These are phyloP conservation scores for Nudaria mundana DNA, from an alignment of 2,888 invertebrate genomes.

Conservation along the genomic window DNA sequence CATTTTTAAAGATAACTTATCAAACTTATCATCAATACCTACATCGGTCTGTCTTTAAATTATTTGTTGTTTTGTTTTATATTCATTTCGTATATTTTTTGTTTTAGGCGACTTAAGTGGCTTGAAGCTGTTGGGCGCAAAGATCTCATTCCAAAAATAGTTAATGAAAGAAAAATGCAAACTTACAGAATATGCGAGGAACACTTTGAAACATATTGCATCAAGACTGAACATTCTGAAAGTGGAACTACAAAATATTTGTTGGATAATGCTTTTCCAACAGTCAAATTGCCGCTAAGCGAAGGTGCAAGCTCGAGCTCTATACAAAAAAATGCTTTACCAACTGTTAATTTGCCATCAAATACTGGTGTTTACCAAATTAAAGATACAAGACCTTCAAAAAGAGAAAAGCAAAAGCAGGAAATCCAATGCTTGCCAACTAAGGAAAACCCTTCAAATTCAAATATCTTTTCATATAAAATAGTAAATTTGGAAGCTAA, in stretches of 20 bases:
- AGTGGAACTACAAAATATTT: constrained; percentile 26
- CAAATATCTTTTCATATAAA: not conserved
- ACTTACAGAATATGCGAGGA: constrained; percentile 31
- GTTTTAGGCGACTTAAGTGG: constrained; percentile 6
- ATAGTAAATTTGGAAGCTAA: not conserved
- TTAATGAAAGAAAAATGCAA: constrained; percentile 20
- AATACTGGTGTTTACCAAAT: too few species aligned
- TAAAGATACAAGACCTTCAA: too few species aligned
- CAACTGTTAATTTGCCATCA: not conserved
- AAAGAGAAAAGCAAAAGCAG: too few species aligned
- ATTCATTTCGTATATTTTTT: not conserved
- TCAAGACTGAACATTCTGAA: constrained; percentile 27
- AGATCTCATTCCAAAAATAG: constrained; percentile 22
- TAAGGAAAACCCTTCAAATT: not conserved
- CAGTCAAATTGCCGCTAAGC: constrained; percentile 2
- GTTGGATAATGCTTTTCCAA: constrained; percentile 13
- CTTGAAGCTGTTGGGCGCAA: constrained; percentile 19
- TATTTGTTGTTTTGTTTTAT: not conserved
- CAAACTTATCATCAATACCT: too few species aligned
- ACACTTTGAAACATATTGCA: constrained; percentile 24
- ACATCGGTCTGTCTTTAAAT: too few species aligned
- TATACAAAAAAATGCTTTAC: not conserved
- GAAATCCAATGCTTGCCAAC: too few species aligned
- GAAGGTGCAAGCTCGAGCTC: not conserved
- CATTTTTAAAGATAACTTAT: too few species aligned